Evolutionary conservation across 2,113 vertebrate genomes (phyloP).

Genomic region (Setophaga kirtlandii): DNA sequence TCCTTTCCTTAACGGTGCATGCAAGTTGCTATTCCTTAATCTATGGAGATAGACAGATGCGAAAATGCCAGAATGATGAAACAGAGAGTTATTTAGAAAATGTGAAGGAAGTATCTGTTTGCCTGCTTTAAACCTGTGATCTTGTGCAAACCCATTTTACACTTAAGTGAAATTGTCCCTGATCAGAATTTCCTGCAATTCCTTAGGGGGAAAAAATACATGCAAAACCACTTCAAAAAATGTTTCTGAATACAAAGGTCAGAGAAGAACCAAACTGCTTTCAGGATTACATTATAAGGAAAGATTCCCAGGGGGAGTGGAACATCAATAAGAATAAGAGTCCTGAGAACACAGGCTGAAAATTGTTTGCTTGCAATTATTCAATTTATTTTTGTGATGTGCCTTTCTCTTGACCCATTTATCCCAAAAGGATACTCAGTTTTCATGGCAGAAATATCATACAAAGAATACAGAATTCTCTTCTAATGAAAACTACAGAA

Average conservation of each 20-base stretch:
- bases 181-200: conserved; percentile 21
- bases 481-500: neutral
- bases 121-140: neutral
- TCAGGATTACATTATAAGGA: conserved; percentile 15
- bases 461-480: conserved; percentile 1
- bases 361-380: conserved; percentile 50
- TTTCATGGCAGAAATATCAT: conserved; percentile 1
- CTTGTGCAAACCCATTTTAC: neutral
- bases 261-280: conserved; percentile 25
- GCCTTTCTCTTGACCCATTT: conserved; percentile 24
- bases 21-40: neutral
- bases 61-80: neutral
- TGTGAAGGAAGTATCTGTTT: neutral
- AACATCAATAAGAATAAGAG: conserved; percentile 38
- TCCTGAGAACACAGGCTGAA: conserved; percentile 7
- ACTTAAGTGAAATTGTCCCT: neutral
- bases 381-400: conserved; percentile 24
- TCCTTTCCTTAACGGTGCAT: neutral
- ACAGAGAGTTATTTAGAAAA: neutral
- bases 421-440: conserved; percentile 25
- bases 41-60: neutral
- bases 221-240: conserved; percentile 44
- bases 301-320: conserved; percentile 9
- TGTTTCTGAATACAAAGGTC: conserved; percentile 51
- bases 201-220: neutral